phyloP scores from a whole-genome alignment of 1,140 invertebrate species.

The Diploscapter pachys region DNA sequence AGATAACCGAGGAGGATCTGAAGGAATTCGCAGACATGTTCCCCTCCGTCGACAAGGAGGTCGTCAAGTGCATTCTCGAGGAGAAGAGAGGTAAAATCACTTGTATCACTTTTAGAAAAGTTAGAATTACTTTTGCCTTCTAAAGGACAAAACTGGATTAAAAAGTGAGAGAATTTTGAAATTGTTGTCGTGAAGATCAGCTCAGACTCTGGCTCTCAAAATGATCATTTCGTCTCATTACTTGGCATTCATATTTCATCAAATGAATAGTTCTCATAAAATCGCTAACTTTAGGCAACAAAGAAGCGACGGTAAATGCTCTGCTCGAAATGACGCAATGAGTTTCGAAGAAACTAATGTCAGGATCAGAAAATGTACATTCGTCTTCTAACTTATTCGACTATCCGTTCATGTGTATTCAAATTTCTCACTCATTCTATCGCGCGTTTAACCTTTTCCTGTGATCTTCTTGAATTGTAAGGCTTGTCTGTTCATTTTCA shows the following conservation, averaged over 20 bases:
- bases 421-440: no score
- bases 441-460: no score
- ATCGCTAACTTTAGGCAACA: constrained; percentile 66
- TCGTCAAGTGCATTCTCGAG: constrained; percentile 83
- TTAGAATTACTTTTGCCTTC: not conserved
- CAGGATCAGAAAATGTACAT: not conserved
- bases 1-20: constrained; percentile 45
- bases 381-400: not conserved
- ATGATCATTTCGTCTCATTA: no score
- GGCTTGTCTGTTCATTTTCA: no score
- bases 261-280: no score
- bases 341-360: constrained; percentile 6
- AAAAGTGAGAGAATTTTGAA: no score
- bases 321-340: constrained; percentile 73
- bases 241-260: no score
- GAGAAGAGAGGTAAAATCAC: constrained; percentile 68
- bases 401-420: no score
- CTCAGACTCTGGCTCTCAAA: no score
- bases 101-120: not conserved
- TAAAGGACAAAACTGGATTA: no score
- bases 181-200: no score
- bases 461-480: no score
- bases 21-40: constrained; percentile 87
- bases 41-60: constrained; percentile 84
- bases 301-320: constrained; percentile 83